These are phyloP conservation scores for Zosterops lateralis DNA, from an alignment of 2,113 vertebrate species.

Conservation along the genomic window DNA sequence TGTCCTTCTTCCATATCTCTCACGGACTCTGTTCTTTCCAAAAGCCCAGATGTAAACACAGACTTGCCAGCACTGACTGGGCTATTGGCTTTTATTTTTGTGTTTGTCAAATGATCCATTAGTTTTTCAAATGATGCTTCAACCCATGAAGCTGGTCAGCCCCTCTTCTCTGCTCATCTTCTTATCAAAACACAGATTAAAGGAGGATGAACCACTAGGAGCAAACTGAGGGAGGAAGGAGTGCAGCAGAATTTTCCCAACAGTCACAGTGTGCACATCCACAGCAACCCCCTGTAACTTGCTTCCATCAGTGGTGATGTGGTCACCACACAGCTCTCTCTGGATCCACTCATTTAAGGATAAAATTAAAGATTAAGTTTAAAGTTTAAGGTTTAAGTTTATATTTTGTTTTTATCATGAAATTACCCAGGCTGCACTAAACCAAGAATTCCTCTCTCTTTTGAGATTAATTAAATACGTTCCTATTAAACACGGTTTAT, in stretches of 20 bases:
- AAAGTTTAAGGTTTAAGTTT: too few relatives aligned
- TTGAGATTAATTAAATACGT: background rate
- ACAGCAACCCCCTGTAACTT: background rate
- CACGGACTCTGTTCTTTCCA: accelerated
- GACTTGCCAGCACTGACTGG: background rate
- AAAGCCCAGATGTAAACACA: background rate
- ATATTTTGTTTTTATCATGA: background rate
- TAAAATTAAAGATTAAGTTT: background rate
- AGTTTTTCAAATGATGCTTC: background rate
- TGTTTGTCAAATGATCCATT: background rate
- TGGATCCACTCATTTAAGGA: background rate
- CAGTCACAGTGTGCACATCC: accelerated
- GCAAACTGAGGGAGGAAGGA: background rate
- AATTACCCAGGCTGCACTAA: background rate
- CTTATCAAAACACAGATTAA: background rate
- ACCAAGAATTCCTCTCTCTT: background rate
- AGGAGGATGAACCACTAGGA: background rate
- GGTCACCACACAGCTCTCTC: background rate
- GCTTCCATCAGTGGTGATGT: background rate
- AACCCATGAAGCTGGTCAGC: background rate
- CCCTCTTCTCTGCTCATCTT: background rate
- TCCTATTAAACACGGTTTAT: background rate
- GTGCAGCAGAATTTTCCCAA: background rate
- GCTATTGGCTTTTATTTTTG: background rate
- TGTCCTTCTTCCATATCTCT: background rate